These are phyloP conservation scores for Gibbula magus DNA, from an alignment of 2,888 invertebrate species.

Conservation along the genomic window DNA sequence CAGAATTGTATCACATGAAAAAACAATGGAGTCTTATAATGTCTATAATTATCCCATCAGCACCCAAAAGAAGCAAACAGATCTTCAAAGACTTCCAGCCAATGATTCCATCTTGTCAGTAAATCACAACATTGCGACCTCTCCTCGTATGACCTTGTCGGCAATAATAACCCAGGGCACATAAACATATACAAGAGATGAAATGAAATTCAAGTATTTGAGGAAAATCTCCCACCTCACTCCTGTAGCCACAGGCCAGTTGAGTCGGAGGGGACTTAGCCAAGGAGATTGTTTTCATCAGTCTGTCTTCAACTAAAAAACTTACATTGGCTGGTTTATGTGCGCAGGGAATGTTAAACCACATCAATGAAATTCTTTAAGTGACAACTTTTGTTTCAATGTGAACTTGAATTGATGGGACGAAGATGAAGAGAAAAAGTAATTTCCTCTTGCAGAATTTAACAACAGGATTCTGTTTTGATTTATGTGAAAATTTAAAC, in stretches of 20 bases:
- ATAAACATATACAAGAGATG: conserved; percentile 13
- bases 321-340: not conserved
- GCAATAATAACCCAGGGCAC: not conserved
- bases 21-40: conserved; percentile 12
- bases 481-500: no score
- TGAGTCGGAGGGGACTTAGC: not conserved
- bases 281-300: not conserved
- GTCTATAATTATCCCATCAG: not conserved
- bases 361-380: not conserved
- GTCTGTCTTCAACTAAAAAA: not conserved
- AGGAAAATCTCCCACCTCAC: conserved; percentile 7
- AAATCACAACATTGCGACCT: not conserved
- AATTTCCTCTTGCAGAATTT: not conserved
- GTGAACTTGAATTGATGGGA: not conserved
- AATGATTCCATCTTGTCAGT: not conserved
- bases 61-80: conserved; percentile 2
- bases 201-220: conserved; percentile 16
- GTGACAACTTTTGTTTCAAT: not conserved
- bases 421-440: not conserved
- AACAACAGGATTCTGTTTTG: no score
- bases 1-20: not conserved
- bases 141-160: not conserved
- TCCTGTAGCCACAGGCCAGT: not conserved
- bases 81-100: not conserved
- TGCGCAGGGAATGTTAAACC: not conserved